Evolutionary conservation across 2,888 invertebrate genomes (phyloP), one percentile per base, ranked within the genome.

Genomic region (Drosophila setosimentum): DNA sequence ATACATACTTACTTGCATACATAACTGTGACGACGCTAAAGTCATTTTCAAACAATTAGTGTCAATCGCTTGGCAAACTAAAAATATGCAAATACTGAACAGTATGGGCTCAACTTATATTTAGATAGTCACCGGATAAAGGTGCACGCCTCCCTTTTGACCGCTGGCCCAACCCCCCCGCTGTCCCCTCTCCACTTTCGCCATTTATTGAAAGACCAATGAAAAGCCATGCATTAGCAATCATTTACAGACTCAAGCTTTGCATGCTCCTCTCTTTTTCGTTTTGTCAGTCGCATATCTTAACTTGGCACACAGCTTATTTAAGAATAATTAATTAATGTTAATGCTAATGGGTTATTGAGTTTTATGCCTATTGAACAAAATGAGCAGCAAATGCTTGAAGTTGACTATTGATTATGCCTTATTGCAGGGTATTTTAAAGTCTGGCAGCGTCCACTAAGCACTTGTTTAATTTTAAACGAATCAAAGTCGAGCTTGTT

Each of bases 1-100:
- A 62, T 33, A 35, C 33, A 65, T 8, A 33, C 42, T 21, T 40
- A 40, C 40, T 16, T 51, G 16, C 16, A 24, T 24, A 54, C 65
- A 65, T 57, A 61, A 32, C 54, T 57, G 49, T 45, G 71, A 45
- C 65, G 72, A 73, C 67, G 74, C 30, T 69, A 68, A 58, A 76
- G 78, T 69, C 60, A 70, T 85, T 83, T 83, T 70, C 54, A 76
- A 87, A 87, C 87, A 84, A 87, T 87, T 87, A 87, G 87, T 87
- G 87, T 87, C 87, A 87, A 87, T 84, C 87, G 84, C 86, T 87
- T 78, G 77, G 82, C 68, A 87, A 87, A 87, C 86, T 82, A 59
- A 69, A 86, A 83, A 82, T 82, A 88, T 80, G 84, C 84, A 87
- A 87, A 87, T 80, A 87, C 54, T 45, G 29, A 33, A 24, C 24